Percentiles rank a stretch among this genome's conserved stretches.
phyloP scores from a whole-genome alignment of 1,140 invertebrate species.

The Bradysia coprophila region DNA sequence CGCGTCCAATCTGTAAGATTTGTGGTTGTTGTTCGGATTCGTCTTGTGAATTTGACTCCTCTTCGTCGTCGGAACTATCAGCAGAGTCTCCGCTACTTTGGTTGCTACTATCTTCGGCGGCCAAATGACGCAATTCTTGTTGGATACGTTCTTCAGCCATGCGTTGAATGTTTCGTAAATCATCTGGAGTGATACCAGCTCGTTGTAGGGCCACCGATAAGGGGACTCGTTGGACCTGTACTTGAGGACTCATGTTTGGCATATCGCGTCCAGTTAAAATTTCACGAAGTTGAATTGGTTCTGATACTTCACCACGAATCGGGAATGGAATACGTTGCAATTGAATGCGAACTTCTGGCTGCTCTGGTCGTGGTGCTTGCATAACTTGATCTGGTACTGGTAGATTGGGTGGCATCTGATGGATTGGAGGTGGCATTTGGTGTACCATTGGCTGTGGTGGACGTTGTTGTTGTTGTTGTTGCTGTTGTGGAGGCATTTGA shows the following conservation, averaged over 20 bases:
- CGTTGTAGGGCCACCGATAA: conserved; percentile 22
- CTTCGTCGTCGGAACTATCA: conserved; percentile 14
- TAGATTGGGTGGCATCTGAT: conserved; percentile 21
- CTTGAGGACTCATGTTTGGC: conserved; percentile 1
- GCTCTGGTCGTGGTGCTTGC: conserved; percentile 22
- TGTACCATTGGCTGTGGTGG: background rate
- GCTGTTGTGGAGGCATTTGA: background rate
- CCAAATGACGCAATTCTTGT: conserved; percentile 23
- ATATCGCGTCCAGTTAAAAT: background rate
- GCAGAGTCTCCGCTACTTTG: conserved; percentile 7
- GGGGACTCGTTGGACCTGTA: conserved; percentile 19
- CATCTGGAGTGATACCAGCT: conserved; percentile 35
- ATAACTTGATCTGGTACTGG: conserved; percentile 23
- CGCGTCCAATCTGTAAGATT: conserved; percentile 25
- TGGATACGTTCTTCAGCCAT: conserved; percentile 26
- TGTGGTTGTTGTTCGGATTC: conserved; percentile 4
- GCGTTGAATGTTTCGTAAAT: conserved; percentile 34
- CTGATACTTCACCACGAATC: conserved; percentile 17
- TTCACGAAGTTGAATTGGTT: conserved; percentile 11
- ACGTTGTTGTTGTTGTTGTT: conserved; percentile 5
- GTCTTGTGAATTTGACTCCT: conserved; percentile 10
- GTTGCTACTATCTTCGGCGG: conserved; percentile 19
- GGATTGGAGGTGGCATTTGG: conserved; percentile 14
- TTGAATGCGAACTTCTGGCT: conserved; percentile 19
- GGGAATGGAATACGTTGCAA: conserved; percentile 22